Evolutionary conservation across 64 coral and sea anemone species (phyloP), one percentile per base, ranked within the genome.

Genomic region (Stylophora pistillata): DNA sequence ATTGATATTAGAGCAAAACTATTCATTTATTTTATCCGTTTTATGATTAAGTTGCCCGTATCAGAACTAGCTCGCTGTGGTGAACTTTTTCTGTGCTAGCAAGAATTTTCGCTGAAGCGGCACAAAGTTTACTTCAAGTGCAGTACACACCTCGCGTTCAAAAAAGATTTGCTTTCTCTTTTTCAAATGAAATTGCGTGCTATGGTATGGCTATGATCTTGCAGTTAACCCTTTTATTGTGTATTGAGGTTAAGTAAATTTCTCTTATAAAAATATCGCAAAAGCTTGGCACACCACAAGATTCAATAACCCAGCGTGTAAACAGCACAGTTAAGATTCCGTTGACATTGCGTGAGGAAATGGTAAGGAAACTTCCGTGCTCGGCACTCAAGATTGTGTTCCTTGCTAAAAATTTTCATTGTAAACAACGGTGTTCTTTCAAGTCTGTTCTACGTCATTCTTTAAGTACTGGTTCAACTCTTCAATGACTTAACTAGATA

Each of bases 351-450:
- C 78, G 78, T 64, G 57, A 33, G 13, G 18, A 41, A 32, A 53
- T 11, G 7, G 41, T 25, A n/a, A 4, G 13, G 28, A 32, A 26
- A 23, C 21, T 78, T 78, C 18, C 28, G 53, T 15, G 31, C n/a
- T 10, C 11, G 4, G 15, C 58, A 84, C 34, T 84, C 31, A 41
- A 68, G 80, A 82, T 84, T 28, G 59, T 33, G 27, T 69, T 65
- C 13, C 61, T 26, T 27, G 62, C 58, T 41, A 13, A 63, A n/a
- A 53, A 32, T 34, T 53, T 33, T 23, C 4, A 82, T 15, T 65
- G 60, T 84, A 84, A 84, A 84, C 80, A 84, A 30, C 1, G 23
- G 65, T 62, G 25, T 68, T 69, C 47, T 69, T 84, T 84, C 13
- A 10, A 25, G 77, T 56, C 20, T 79, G 7, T 60, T 84, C 23